Conservation (phyloP, 2,888 invertebrate species). For the Synergus itoensis region DNA sequence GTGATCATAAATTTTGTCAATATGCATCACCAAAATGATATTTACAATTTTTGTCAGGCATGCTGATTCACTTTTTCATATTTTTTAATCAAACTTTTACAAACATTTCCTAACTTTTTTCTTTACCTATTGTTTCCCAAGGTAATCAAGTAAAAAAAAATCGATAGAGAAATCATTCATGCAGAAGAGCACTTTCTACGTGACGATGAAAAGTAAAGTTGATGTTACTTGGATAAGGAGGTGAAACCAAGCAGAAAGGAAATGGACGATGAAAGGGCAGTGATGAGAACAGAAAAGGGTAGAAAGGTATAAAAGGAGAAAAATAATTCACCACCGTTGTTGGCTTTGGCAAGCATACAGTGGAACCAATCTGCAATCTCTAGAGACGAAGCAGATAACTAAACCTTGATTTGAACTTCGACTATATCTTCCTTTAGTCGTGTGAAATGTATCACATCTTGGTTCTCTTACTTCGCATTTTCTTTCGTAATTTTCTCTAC, state of each 20-base stretch:
- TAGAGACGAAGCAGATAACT: background rate
- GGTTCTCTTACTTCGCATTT: background rate
- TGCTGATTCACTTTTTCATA: background rate
- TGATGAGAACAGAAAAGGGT: conserved; percentile 1
- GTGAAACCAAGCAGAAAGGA: background rate
- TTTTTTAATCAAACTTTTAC: background rate
- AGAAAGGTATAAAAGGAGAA: background rate
- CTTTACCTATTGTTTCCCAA: background rate
- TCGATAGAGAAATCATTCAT: background rate
- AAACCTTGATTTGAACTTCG: conserved; percentile 16
- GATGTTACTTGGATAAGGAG: background rate
- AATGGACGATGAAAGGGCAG: background rate
- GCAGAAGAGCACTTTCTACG: background rate
- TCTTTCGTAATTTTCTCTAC: background rate
- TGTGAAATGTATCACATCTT: conserved; percentile 19
- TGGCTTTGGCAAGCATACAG: background rate
- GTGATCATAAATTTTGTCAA: conserved; percentile 27
- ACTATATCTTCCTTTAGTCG: background rate
- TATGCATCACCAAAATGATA: background rate
- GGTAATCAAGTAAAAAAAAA: background rate
- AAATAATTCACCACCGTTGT: background rate
- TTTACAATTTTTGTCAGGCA: background rate
- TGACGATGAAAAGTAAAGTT: background rate
- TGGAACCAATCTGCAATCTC: conserved; percentile 8
- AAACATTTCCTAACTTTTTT: background rate